Evolutionary conservation across 2,888 invertebrate species (phyloP).

Genomic region (Macrostomum cliftonense): DNA sequence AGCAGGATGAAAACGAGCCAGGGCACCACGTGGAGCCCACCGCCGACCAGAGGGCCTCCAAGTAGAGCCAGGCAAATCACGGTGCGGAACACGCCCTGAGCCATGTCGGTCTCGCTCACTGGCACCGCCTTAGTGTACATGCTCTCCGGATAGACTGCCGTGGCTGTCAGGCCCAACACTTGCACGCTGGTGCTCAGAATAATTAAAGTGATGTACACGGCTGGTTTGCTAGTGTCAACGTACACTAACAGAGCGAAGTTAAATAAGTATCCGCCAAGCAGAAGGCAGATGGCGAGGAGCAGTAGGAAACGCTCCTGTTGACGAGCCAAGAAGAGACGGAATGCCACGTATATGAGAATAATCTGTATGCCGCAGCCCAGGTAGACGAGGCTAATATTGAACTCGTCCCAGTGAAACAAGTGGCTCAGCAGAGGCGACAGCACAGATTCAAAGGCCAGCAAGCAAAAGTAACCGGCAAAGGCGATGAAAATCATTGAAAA

Average conservation of each 20-base stretch:
- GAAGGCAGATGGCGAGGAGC: neutral
- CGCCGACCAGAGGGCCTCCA: conserved; percentile 8
- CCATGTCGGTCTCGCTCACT: conserved; percentile 4
- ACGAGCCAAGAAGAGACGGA: conserved; percentile 1
- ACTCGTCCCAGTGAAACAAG: conserved; percentile 7
- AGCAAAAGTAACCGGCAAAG: conserved; percentile 5
- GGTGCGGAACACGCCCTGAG: conserved; percentile 3
- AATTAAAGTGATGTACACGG: neutral
- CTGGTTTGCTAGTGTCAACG: neutral
- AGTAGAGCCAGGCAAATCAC: conserved; percentile 5
- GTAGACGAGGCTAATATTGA: conserved; percentile 9
- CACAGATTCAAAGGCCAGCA: conserved; percentile 6
- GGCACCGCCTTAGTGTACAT: conserved; percentile 9
- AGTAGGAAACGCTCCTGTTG: conserved; percentile 1
- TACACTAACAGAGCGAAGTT: neutral
- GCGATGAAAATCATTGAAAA: neutral
- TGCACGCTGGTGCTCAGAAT: conserved; percentile 1
- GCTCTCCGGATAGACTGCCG: conserved; percentile 4
- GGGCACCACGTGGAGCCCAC: neutral
- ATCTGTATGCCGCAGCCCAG: conserved; percentile 7
- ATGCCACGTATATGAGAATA: conserved; percentile 5
- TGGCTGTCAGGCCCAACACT: neutral
- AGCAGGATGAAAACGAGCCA: conserved; percentile 3
- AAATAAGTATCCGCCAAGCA: conserved; percentile 4
- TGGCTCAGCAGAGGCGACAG: conserved; percentile 6